These are phyloP conservation scores for Papilio demoleus DNA, from an alignment of 2,888 invertebrate genomes.

Conservation along the genomic window DNA sequence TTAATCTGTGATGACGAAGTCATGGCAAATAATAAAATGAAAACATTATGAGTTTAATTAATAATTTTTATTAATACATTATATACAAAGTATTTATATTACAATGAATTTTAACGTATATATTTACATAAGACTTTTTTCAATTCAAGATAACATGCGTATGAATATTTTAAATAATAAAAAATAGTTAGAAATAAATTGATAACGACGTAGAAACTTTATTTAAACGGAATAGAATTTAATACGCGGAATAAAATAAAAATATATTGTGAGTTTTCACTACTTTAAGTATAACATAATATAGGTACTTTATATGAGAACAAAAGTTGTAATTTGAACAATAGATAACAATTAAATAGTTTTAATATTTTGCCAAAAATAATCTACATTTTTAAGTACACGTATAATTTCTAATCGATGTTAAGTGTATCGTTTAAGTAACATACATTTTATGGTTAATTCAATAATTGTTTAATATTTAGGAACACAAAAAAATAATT, in stretches of 20 bases:
- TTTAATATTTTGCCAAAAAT: too few relatives aligned
- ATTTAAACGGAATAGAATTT: too few relatives aligned
- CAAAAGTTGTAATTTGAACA: too few relatives aligned
- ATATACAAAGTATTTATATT: slow-evolving; percentile 1
- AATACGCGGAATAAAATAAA: too few relatives aligned
- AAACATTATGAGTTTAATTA: neutral
- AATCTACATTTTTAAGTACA: too few relatives aligned
- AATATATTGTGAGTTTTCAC: too few relatives aligned
- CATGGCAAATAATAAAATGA: too few relatives aligned
- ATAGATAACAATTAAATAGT: too few relatives aligned
- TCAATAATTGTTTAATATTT: neutral
- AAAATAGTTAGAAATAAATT: neutral
- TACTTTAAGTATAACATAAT: too few relatives aligned
- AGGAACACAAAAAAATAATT: neutral
- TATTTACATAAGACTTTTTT: neutral
- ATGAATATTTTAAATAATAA: neutral
- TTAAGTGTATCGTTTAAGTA: neutral
- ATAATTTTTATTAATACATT: slow-evolving; percentile 2
- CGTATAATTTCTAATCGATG: too few relatives aligned
- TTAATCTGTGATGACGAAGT: too few relatives aligned
- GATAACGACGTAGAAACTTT: neutral
- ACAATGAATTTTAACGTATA: neutral
- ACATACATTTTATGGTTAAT: neutral
- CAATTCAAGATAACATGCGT: neutral
- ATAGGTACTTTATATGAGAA: too few relatives aligned